phyloP scores from a whole-genome alignment of 1,140 invertebrate species.

The Archivesica marissinica region DNA sequence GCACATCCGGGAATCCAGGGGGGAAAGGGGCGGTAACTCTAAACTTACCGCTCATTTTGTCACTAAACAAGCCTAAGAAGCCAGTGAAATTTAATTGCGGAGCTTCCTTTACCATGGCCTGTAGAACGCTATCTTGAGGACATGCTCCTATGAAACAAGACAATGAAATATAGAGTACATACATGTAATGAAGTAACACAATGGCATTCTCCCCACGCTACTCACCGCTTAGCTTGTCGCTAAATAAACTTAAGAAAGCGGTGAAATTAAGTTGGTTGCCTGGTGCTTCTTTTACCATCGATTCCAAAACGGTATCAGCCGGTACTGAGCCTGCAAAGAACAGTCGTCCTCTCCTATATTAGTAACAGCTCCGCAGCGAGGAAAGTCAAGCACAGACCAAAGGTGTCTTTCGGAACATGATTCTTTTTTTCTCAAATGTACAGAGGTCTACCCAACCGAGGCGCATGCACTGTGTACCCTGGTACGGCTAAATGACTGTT shows the following conservation, averaged over 20 bases:
- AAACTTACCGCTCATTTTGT: slow-evolving; percentile 90
- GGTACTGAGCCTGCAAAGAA: slow-evolving; percentile 83
- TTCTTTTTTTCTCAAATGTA: no score
- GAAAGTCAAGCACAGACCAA: no score
- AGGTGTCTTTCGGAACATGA: no score
- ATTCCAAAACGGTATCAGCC: slow-evolving; percentile 97
- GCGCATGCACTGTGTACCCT: no score
- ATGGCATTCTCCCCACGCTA: slow-evolving; percentile 3
- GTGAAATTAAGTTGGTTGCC: slow-evolving; percentile 96
- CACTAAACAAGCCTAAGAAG: slow-evolving; percentile 99
- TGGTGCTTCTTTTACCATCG: slow-evolving; percentile 99
- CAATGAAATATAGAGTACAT: slow-evolving; percentile 51
- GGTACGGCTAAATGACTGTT: no score
- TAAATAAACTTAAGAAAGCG: slow-evolving; percentile 99
- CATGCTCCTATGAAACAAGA: slow-evolving; percentile 59
- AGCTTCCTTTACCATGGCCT: slow-evolving; percentile 84
- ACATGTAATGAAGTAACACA: not conserved
- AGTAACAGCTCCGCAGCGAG: slow-evolving; percentile 15
- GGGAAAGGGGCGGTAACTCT: slow-evolving; percentile 35
- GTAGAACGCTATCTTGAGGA: slow-evolving; percentile 56
- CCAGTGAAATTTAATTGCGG: slow-evolving; percentile 99
- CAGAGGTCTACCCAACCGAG: no score
- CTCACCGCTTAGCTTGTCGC: slow-evolving; percentile 92
- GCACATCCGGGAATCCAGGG: slow-evolving; percentile 28
- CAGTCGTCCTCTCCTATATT: slow-evolving; percentile 21